Base-by-base conservation (phyloP, 2,888 invertebrate species). In the Dicranocentrus wangi region DNA sequence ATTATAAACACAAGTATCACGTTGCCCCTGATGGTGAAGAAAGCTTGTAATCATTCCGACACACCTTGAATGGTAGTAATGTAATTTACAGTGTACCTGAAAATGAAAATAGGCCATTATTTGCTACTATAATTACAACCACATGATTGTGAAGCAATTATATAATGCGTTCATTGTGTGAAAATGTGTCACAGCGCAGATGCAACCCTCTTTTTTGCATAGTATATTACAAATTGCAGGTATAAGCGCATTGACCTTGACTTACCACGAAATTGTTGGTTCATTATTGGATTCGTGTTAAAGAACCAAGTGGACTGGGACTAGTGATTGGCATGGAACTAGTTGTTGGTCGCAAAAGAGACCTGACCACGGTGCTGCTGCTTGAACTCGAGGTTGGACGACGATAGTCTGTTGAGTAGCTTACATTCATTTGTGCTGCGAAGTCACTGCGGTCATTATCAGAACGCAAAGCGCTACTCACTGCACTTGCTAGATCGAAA, bases 381-480 rank as follows among this genome's bases (percentile, higher is more conserved):
- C 81, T 58, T 72, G 69, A 60, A 63, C 10, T 32, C 32, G 32
- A 32, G 3, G 70, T 78, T 5, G 77, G 39, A 23, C 71, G 25
- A n/a, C n/a, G n/a, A n/a, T n/a, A n/a, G n/a, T n/a, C n/a, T n/a
- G n/a, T n/a, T n/a, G n/a, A n/a, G n/a, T n/a, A 81, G 47, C 71
- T 81, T 51, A 72, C 81, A 72, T 71, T 81, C 47, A 81, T 66
- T 63, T 71, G 81, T 17, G 81, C 47, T n/a, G 81, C 73, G 58
- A 76, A 81, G 39, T 81, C 76, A 28, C n/a, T n/a, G 53, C 39
- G 39, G 39, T 17, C 69, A 39, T 58, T 55, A 32, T 65, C 32
- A 32, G 39, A 17, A 28, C 72, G 65, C 8, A 77, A 17, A 47
- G 69, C 53, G 47, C 71, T 73, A 47, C 60, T 43, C 21, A 69